Percentiles rank a stretch among this genome's conserved stretches.
These are phyloP conservation scores for Geopemphigus sp. DNA, from an alignment of 1,140 invertebrate genomes.

Conservation along the genomic window DNA sequence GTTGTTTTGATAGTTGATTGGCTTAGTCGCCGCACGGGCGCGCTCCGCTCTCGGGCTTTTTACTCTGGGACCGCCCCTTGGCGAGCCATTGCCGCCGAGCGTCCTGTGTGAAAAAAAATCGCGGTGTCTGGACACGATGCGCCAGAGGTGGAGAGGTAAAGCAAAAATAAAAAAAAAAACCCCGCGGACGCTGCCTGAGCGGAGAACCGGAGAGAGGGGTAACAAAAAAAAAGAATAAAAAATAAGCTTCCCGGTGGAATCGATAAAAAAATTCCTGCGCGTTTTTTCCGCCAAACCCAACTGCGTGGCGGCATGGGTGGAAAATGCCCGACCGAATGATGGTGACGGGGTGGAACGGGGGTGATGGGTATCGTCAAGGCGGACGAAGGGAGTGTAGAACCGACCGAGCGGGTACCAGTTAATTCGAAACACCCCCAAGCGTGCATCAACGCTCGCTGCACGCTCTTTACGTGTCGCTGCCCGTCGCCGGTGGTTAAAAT, in stretches of 20 bases:
- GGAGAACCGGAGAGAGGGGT: background rate
- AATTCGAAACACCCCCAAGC: constrained; percentile 27
- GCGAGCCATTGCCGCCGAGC: background rate
- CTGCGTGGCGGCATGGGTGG: too few species aligned
- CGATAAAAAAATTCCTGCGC: constrained; percentile 50
- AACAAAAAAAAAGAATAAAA: constrained; percentile 40
- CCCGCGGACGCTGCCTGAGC: background rate
- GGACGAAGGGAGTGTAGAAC: background rate
- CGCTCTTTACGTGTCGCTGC: background rate
- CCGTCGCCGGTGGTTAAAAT: constrained; percentile 1
- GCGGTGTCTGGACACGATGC: constrained; percentile 39
- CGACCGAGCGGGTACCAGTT: constrained; percentile 29
- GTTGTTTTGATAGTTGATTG: constrained; percentile 43
- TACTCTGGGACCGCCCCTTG: constrained; percentile 8
- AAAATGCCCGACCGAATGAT: too few species aligned
- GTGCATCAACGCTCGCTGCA: background rate
- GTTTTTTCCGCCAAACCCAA: too few species aligned
- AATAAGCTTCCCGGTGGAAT: constrained; percentile 45
- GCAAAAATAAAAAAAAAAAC: too few species aligned
- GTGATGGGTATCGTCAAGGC: constrained; percentile 18
- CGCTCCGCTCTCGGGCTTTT: constrained; percentile 39
- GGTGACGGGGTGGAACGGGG: too few species aligned
- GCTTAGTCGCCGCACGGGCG: constrained; percentile 10
- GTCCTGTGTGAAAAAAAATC: constrained; percentile 23
- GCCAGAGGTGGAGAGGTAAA: background rate